A percentile compares a stretch with the other conserved stretches of the same genome.
Conservation (phyloP, 2,113 vertebrate genomes). For the Amblyornis subalaris region DNA sequence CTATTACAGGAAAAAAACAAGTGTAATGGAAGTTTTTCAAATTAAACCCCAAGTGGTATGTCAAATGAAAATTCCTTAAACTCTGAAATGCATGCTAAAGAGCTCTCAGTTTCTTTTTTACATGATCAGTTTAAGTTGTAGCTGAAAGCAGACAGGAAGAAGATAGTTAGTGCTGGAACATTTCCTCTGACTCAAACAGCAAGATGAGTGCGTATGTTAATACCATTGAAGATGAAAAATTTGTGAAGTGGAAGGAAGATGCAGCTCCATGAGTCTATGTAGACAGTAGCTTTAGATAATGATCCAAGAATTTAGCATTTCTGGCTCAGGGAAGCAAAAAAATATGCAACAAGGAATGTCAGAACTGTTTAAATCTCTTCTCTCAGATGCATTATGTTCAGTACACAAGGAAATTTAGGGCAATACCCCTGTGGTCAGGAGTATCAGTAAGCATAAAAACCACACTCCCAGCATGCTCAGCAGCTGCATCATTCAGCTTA, state of each 20-base stretch:
- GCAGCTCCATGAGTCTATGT: not conserved
- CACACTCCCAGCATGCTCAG: not conserved
- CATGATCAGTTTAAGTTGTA: not conserved
- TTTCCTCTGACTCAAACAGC: not conserved
- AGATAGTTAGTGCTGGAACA: constrained; percentile 15
- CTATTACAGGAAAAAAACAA: not conserved
- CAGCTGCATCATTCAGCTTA: not conserved
- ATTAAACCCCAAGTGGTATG: not conserved
- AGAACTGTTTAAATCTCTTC: not conserved
- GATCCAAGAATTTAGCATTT: not conserved
- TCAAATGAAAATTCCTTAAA: not conserved
- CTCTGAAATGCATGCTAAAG: not conserved
- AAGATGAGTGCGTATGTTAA: not conserved
- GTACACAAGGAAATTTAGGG: not conserved
- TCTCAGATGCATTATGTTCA: not conserved
- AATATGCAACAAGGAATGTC: not conserved
- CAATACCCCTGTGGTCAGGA: not conserved
- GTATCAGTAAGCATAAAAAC: not conserved
- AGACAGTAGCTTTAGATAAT: not conserved
- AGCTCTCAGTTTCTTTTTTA: not conserved
- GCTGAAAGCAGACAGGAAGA: not conserved
- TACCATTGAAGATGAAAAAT: not conserved
- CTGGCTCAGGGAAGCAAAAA: constrained; percentile 5
- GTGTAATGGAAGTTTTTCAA: not conserved
- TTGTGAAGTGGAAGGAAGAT: constrained; percentile 22